phyloP scores from a whole-genome alignment of 2,113 vertebrate species.

The Malurus melanocephalus region DNA sequence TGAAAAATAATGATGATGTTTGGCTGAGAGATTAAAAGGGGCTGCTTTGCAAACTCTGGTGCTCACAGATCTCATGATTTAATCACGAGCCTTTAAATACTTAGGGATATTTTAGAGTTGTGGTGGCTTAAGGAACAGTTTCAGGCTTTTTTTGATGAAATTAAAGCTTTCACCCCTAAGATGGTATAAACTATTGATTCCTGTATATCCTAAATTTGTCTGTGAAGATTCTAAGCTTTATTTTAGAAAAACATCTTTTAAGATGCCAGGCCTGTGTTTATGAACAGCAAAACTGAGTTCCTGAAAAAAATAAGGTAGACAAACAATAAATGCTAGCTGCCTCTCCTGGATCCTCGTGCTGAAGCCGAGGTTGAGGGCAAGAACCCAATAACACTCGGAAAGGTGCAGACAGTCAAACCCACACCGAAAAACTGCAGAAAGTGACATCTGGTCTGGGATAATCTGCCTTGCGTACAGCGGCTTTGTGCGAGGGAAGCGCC shows the following conservation, averaged over 20 bases:
- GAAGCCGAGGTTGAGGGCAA: background rate
- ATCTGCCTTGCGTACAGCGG: background rate
- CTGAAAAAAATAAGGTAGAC: background rate
- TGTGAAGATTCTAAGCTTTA: background rate
- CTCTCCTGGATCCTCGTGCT: accelerated
- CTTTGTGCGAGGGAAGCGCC: background rate
- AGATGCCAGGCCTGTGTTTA: background rate
- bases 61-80: background rate
- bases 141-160: background rate
- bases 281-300: background rate
- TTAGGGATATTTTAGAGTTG: background rate
- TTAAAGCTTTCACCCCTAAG: accelerated
- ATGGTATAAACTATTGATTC: background rate
- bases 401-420: background rate
- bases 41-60: accelerated
- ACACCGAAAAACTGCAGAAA: accelerated
- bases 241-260: background rate
- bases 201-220: background rate
- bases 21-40: background rate
- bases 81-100: background rate
- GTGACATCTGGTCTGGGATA: slow-evolving; percentile 45
- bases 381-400: background rate
- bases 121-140: background rate
- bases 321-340: background rate
- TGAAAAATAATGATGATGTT: background rate